Evolutionary conservation across 2,888 invertebrate genomes (phyloP).

Genomic region (Drosophila neutralis): DNA sequence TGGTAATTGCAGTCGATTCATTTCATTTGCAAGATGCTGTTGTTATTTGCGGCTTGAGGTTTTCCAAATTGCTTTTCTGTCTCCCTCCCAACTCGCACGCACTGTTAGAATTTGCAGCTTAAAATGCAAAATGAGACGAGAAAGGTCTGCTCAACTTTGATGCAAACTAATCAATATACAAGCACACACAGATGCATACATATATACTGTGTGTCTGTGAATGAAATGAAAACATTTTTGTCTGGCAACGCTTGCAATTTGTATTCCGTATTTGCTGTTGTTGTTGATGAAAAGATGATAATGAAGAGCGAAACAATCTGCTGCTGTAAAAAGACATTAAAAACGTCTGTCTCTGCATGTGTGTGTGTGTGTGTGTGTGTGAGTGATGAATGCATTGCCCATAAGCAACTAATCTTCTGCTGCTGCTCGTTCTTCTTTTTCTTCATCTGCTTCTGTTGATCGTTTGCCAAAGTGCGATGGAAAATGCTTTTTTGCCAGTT

Average conservation of each 20-base stretch:
- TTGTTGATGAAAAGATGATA: slow-evolving; percentile 52
- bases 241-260: slow-evolving; percentile 43
- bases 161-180: slow-evolving; percentile 47
- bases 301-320: slow-evolving; percentile 40
- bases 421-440: slow-evolving; percentile 20
- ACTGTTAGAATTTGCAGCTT: slow-evolving; percentile 27
- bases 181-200: neutral
- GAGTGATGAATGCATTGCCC: slow-evolving; percentile 60
- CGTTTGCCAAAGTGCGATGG: slow-evolving; percentile 67
- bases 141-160: slow-evolving; percentile 33
- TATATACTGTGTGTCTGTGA: neutral
- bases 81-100: neutral
- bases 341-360: slow-evolving; percentile 62
- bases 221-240: slow-evolving; percentile 34
- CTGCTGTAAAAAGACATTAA: slow-evolving; percentile 69
- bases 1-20: neutral
- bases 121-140: slow-evolving; percentile 17
- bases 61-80: slow-evolving; percentile 19
- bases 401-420: slow-evolving; percentile 37
- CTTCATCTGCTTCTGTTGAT: slow-evolving; percentile 46
- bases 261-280: slow-evolving; percentile 23
- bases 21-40: slow-evolving; percentile 18
- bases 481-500: slow-evolving; percentile 73
- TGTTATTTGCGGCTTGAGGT: slow-evolving; percentile 47
- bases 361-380: slow-evolving; percentile 7